Base-by-base conservation (phyloP, 2,888 invertebrate species). In the Hypercompe scribonia region DNA sequence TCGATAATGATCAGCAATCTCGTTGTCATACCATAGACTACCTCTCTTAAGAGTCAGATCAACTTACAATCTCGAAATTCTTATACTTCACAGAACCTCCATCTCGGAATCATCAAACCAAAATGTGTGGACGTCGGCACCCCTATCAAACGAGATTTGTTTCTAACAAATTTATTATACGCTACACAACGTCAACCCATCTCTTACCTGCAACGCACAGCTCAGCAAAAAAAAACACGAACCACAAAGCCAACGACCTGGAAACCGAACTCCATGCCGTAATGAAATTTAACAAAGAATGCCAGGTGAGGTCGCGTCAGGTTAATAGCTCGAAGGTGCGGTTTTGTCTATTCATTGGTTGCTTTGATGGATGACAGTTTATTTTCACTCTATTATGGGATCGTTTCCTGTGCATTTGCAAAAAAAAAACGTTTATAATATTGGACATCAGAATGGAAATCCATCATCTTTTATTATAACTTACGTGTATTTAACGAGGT, bases 201-300 rank as follows among this genome's bases (percentile, higher is more conserved):
- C 39, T 11, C 46, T 46, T 42, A 42, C 18, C 42, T 42, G 42
- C 42, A 24, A 11, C 3, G n/a, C 50, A 28, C n/a, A 58, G 15
- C 0, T 58, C 61, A 31, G 28, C 28, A 58, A 61, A 61, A 13
- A 24, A 61, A 28, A 61, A 2, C 15, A 31, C 42, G 4, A 31
- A 42, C 31, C 31, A 33, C 46, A 21, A 42, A 46, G 66, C 11
- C 65, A 65, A 65, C 42, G 46, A 46, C 66, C 66, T 66, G 31
- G 28, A 33, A 21, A 66, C 31, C 10, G 8, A 28, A 36, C 42
- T 42, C 31, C 39, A 66, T 66, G 21, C 24, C 31, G 11, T 33
- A 66, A 66, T 66, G 66, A 21, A 31, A 42, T 46, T 46, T 42
- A 21, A 33, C 66, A 66, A 46, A 46, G 42, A 31, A 33, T 24